A percentile compares a stretch with the other conserved stretches of the same genome.
Conservation (phyloP, 2,888 invertebrate genomes). For the Syrphus vitripennis region DNA sequence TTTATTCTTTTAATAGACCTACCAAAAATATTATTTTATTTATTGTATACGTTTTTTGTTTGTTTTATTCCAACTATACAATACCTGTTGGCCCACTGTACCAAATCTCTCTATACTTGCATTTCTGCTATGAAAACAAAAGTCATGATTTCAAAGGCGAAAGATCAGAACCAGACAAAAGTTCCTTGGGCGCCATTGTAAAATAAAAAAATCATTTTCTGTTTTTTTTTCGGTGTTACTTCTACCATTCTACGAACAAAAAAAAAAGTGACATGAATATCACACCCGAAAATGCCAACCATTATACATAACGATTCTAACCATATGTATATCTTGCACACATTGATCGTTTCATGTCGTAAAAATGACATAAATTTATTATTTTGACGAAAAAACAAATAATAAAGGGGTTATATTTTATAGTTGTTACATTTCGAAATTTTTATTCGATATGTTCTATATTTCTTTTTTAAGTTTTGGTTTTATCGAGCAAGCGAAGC, state of each 20-base stretch:
- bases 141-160: slow-evolving; percentile 1
- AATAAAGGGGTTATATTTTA: no score
- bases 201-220: background rate
- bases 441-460: no score
- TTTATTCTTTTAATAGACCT: no score
- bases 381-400: no score
- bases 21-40: no score
- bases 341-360: no score
- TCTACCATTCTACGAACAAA: background rate
- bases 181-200: slow-evolving; percentile 17
- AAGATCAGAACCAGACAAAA: background rate
- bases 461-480: no score
- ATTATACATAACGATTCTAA: slow-evolving; percentile 7
- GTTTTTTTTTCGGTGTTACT: background rate
- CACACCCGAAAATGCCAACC: slow-evolving; percentile 18
- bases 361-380: no score
- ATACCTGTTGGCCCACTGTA: background rate
- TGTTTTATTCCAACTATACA: background rate
- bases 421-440: no score
- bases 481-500: no score
- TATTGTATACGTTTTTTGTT: no score
- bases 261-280: slow-evolving; percentile 2
- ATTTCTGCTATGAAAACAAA: background rate
- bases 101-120: background rate
- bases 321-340: no score